Percentiles rank a stretch among this genome's conserved stretches.
These are phyloP conservation scores for Amiota communis DNA, from an alignment of 2,888 invertebrate species.

Conservation along the genomic window DNA sequence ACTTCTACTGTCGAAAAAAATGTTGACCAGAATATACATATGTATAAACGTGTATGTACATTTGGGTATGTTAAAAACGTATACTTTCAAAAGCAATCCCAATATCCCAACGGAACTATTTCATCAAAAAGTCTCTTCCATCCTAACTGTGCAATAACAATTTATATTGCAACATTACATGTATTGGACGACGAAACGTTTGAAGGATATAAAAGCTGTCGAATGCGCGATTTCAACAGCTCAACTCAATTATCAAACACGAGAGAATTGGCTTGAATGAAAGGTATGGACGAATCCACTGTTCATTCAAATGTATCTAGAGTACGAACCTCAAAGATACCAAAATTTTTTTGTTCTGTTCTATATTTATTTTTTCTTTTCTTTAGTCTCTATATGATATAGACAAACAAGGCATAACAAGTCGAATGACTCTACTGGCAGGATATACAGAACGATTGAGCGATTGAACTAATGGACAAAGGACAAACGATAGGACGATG, in stretches of 20 bases:
- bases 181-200: conserved; percentile 25
- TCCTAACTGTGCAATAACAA: conserved; percentile 9
- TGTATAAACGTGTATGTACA: no score
- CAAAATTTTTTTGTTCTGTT: not conserved
- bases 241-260: conserved; percentile 64
- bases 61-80: no score
- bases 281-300: conserved; percentile 34
- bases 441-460: not conserved
- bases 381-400: conserved; percentile 14
- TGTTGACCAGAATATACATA: no score
- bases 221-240: conserved; percentile 49
- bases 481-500: conserved; percentile 47
- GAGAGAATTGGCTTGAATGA: conserved; percentile 44
- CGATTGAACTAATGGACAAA: not conserved
- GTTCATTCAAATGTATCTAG: conserved; percentile 40
- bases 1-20: no score
- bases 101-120: no score
- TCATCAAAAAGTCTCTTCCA: no score
- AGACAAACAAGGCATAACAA: conserved; percentile 17
- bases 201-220: conserved; percentile 46
- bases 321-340: not conserved
- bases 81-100: no score
- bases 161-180: conserved; percentile 38
- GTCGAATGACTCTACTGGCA: not conserved
- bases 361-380: not conserved